phyloP scores from a whole-genome alignment of 2,113 vertebrate genomes.

The Sialia sialis region DNA sequence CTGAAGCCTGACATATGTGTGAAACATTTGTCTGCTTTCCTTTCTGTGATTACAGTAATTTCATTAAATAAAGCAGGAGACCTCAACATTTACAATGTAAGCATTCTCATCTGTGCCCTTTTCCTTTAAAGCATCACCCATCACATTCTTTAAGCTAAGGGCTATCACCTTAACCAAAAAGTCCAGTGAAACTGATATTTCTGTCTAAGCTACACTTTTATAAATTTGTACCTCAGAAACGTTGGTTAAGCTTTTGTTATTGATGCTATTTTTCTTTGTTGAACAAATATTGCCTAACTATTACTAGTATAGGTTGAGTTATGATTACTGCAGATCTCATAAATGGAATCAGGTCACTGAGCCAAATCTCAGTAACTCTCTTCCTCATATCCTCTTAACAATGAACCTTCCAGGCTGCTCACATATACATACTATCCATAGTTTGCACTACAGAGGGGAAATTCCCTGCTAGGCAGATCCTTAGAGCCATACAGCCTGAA shows the following conservation, averaged over 20 bases:
- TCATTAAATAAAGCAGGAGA: background rate
- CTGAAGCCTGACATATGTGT: slow-evolving; percentile 4
- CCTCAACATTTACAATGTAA: background rate
- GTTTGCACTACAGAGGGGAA: background rate
- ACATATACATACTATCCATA: background rate
- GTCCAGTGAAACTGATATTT: background rate
- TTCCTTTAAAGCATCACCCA: background rate
- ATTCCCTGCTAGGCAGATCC: background rate
- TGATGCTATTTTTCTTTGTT: background rate
- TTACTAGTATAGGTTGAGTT: background rate
- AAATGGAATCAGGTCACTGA: background rate
- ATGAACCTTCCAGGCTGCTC: background rate
- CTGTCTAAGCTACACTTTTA: background rate
- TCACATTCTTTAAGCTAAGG: background rate
- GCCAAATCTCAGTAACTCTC: background rate
- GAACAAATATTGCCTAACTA: background rate
- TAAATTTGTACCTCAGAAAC: background rate
- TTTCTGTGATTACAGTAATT: background rate
- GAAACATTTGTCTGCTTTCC: slow-evolving; percentile 14
- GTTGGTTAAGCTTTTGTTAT: background rate
- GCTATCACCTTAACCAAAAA: background rate
- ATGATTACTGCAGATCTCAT: background rate
- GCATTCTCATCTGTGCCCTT: background rate
- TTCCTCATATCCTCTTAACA: background rate
- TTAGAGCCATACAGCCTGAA: background rate